Conservation (phyloP, 2,888 invertebrate genomes). For the Tortrix viridana region DNA sequence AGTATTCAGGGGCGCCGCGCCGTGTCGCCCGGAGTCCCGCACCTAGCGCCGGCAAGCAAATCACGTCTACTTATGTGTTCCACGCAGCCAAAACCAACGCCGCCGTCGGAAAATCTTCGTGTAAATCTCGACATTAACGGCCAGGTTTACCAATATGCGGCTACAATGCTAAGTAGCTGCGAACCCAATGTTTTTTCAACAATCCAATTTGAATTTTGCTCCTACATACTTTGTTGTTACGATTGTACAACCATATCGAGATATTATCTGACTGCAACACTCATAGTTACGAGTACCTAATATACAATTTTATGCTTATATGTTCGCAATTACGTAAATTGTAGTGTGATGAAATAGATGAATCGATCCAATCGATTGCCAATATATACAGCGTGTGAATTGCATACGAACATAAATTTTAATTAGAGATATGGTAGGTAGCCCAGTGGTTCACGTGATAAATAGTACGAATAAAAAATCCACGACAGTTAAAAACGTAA, state of each 20-base stretch:
- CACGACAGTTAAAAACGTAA: too few species aligned
- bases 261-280: neutral
- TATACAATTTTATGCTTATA: neutral
- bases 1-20: conserved; percentile 74
- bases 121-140: conserved; percentile 82
- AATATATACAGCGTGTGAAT: too few species aligned
- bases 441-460: too few species aligned
- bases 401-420: too few species aligned
- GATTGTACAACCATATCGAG: conserved; percentile 10
- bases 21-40: conserved; percentile 71
- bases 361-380: too few species aligned
- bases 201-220: conserved; percentile 24
- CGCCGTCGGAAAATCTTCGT: conserved; percentile 77
- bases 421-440: too few species aligned
- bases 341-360: neutral
- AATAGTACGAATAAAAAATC: too few species aligned
- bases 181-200: conserved; percentile 28
- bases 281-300: neutral
- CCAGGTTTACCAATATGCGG: conserved; percentile 76
- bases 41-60: conserved; percentile 69
- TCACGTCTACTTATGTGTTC: conserved; percentile 82
- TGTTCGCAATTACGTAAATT: conserved; percentile 2
- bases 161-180: conserved; percentile 64
- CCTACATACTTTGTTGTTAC: conserved; percentile 11
- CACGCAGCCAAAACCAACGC: conserved; percentile 76